Base-by-base conservation (phyloP, 1,140 invertebrate species). In the Heliconius hewitsoni region DNA sequence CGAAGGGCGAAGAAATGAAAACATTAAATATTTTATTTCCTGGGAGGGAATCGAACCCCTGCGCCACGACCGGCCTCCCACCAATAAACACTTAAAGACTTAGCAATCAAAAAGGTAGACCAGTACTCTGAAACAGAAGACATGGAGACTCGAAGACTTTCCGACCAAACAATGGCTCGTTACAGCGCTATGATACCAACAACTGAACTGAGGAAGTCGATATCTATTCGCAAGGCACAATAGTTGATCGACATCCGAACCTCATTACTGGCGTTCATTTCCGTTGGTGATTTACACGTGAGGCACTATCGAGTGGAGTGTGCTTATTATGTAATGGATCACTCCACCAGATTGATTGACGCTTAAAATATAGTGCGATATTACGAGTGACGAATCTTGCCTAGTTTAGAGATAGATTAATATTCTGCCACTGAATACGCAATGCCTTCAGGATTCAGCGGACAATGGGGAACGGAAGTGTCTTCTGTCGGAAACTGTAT, bases 211-310 rank as follows among this genome's bases (percentile, higher is more conserved):
- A 93, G 93, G 93, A 94, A 94, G 93, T 93, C 90, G 84, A 93
- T 93, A 94, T 92, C 90, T 94, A 94, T 94, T 93, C 91, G 92
- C 90, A 87, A 80, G 86, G 89, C 92, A 94, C 93, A 94, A 94
- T 94, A 94, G 93, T 87, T 91, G 90, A 93, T 90, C 91, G 93
- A 93, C 90, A 93, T 94, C 93, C 93, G 93, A 94, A 93, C 90
- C 93, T 93, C 93, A 91, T 94, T 94, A 94, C 90, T 89, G 91
- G 84, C 84, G 85, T 87, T 87, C 89, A 83, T 93, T 93, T 94
- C 91, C 93, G 93, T 85, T 91, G 87, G 86, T 87, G 88, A 91
- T 94, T 93, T 90, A 92, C 87, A 91, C 83, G 87, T 87, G 80
- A 87, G 79, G 81, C 82, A 82, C 77, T 86, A 88, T 86, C 84